Percentiles rank a stretch among this genome's conserved stretches.
Conservation (phyloP, 2,113 vertebrate species). For the Planiliza haematocheilus region DNA sequence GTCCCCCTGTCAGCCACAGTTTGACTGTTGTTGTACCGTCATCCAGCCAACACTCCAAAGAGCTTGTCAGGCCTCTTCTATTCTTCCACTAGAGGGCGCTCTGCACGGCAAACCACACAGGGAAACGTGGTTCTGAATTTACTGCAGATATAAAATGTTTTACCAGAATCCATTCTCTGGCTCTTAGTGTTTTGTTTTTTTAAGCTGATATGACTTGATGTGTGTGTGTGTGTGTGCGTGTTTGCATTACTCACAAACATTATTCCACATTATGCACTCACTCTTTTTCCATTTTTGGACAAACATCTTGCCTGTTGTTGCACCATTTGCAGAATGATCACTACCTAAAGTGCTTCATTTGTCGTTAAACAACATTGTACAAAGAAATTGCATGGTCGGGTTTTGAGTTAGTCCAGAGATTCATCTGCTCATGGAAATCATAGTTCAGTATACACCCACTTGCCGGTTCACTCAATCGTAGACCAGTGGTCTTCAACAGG, state of each 20-base stretch:
- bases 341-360: too few relatives aligned
- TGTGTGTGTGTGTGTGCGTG: neutral
- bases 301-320: too few relatives aligned
- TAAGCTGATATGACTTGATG: neutral
- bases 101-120: slow-evolving; percentile 59
- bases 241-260: too few relatives aligned
- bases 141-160: slow-evolving; percentile 78
- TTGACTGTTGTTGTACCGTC: slow-evolving; percentile 48
- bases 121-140: slow-evolving; percentile 74
- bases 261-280: neutral
- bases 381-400: too few relatives aligned
- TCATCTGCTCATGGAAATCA: too few relatives aligned
- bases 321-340: too few relatives aligned
- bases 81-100: slow-evolving; percentile 64
- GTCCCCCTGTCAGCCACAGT: slow-evolving; percentile 43
- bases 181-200: slow-evolving; percentile 51
- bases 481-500: too few relatives aligned
- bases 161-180: slow-evolving; percentile 63
- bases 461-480: too few relatives aligned
- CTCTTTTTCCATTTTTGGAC: neutral
- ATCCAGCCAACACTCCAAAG: slow-evolving; percentile 69
- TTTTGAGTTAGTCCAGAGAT: too few relatives aligned
- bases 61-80: slow-evolving; percentile 55
- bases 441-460: too few relatives aligned
- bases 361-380: too few relatives aligned